A percentile compares a stretch with the other conserved stretches of the same genome.
Conservation (phyloP, 92 coral and sea anemone genomes). For the Actinernus sp. region DNA sequence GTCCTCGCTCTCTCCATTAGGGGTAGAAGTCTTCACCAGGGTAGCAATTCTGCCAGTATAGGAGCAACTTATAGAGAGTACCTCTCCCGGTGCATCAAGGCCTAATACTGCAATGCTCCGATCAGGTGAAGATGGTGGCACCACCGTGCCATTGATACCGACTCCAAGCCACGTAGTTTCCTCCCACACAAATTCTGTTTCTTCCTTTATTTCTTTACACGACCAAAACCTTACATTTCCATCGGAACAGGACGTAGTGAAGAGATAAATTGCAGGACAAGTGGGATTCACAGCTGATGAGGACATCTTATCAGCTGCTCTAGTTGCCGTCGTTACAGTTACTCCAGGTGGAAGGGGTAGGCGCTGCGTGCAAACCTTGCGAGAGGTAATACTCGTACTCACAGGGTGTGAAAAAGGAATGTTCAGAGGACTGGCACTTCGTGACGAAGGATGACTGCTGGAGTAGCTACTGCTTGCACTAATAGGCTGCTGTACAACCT, state of each 20-base stretch:
- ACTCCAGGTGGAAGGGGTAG: conserved; percentile 86
- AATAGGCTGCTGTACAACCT: conserved; percentile 46
- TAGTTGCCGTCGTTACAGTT: conserved; percentile 83
- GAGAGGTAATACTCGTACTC: conserved; percentile 71
- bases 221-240: conserved; percentile 96
- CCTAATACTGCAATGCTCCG: conserved; percentile 21
- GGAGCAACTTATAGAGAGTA: conserved; percentile 90
- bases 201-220: conserved; percentile 68
- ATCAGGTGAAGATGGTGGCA: not conserved
- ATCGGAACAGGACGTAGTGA: conserved; percentile 96
- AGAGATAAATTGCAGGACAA: conserved; percentile 84
- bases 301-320: conserved; percentile 99
- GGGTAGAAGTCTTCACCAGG: conserved; percentile 54
- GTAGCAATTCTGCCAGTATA: conserved; percentile 95
- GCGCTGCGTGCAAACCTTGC: conserved; percentile 70
- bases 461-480: conserved; percentile 75
- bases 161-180: conserved; percentile 71
- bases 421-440: conserved; percentile 74
- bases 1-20: conserved; percentile 22
- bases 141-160: conserved; percentile 1
- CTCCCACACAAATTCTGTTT: conserved; percentile 66
- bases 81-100: conserved; percentile 84
- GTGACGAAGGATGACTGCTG: conserved; percentile 71
- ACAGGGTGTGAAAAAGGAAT: conserved; percentile 71
- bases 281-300: conserved; percentile 95